Evolutionary conservation across 2,888 invertebrate species (phyloP), one percentile per base, ranked within the genome.

Genomic region (Linyphia triangularis): DNA sequence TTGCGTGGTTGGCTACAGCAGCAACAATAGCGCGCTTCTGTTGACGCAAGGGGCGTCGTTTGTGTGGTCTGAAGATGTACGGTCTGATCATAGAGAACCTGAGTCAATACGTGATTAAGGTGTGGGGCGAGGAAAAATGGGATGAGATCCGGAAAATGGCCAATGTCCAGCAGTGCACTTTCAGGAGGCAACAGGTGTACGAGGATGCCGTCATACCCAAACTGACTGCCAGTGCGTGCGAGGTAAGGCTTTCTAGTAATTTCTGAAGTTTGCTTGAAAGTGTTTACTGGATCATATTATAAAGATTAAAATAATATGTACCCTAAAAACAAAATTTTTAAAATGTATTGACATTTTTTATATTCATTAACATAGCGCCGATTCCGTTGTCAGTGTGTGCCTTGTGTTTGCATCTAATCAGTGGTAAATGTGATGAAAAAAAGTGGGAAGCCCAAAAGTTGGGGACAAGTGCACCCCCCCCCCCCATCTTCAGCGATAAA

Each of bases 81-180:
- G 99, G 99, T 33, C 94, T 99, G 90, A 95, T 99, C 67, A 93
- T 99, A 91, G 98, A 99, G 93, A 97, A 98, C 92, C 95, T 99
- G 94, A 96, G 97, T 91, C 97, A 97, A 93, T 98, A 96, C 94
- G 96, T 99, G 92, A 96, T 96, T 89, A 95, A 96, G 92, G 96
- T 95, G 22, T 99, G 98, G 93, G 99, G 99, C 0, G 97, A 98
- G 92, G 97, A 97, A 84, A 95, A 96, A 91, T 99, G 98, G 98
- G 97, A 97, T 91, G 96, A 97, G 92, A 97, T 98, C 89, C 94
- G 98, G 85, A 93, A 96, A 82, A 95, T 96, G 91, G 97, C 97
- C 0, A 95, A 95, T 16, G 96, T 98, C 19, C 96, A 97, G 91
- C 96, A 96, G 91, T 96, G 96, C 9, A 96, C 96, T 83, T 94